Conservation (phyloP, 2,888 invertebrate genomes). For the Cremastinae sp. region DNA sequence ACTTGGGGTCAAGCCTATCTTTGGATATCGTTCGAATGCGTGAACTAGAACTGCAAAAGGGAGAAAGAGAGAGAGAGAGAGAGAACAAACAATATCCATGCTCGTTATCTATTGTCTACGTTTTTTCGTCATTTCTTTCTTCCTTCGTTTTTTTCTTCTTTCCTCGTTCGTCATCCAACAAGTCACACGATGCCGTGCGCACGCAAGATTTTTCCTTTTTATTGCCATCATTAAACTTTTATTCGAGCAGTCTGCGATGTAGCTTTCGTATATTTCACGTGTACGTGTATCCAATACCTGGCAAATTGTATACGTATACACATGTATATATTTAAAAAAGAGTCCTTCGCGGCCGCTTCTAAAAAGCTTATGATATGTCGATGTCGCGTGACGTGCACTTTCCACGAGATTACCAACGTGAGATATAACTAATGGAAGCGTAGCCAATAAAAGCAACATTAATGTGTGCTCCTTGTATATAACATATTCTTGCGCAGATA, state of each 20-base stretch:
- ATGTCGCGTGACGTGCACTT: slow-evolving; percentile 62
- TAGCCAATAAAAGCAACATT: slow-evolving; percentile 70
- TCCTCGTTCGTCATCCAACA: slow-evolving; percentile 53
- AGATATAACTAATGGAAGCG: slow-evolving; percentile 73
- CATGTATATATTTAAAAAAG: slow-evolving; percentile 32
- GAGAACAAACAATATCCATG: slow-evolving; percentile 33
- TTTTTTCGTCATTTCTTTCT: slow-evolving; percentile 21
- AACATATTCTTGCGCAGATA: slow-evolving; percentile 29
- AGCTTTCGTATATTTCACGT: slow-evolving; percentile 32
- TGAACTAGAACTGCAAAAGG: slow-evolving; percentile 10
- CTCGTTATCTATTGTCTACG: slow-evolving; percentile 56
- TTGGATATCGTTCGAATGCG: slow-evolving; percentile 36
- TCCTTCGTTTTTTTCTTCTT: slow-evolving; percentile 34
- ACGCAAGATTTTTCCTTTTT: slow-evolving; percentile 60
- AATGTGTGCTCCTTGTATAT: slow-evolving; percentile 50
- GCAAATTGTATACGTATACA: slow-evolving; percentile 1
- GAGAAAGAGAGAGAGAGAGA: neutral
- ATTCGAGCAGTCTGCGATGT: slow-evolving; percentile 56
- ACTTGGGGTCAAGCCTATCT: too few species aligned
- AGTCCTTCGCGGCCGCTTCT: slow-evolving; percentile 38
- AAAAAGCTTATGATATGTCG: slow-evolving; percentile 59
- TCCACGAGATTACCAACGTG: slow-evolving; percentile 60
- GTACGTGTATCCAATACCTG: slow-evolving; percentile 10
- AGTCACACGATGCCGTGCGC: slow-evolving; percentile 55
- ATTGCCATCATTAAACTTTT: slow-evolving; percentile 60